phyloP scores from a whole-genome alignment of 2,888 invertebrate genomes.

The Punctoribates punctum region DNA sequence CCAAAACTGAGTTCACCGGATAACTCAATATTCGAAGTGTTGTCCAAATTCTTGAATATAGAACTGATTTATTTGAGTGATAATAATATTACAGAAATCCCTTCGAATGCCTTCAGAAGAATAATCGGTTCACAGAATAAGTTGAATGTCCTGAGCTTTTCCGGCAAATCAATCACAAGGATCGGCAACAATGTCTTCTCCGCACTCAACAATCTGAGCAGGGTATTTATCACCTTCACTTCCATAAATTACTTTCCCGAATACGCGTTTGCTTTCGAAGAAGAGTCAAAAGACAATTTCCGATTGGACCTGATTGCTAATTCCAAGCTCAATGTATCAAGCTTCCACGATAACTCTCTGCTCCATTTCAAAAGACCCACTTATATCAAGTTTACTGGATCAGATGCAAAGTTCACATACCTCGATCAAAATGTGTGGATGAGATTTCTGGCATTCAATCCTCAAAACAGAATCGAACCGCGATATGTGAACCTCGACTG shows the following conservation, averaged over 20 bases:
- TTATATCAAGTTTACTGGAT: too few species aligned
- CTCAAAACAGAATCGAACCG: neutral
- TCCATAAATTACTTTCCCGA: neutral
- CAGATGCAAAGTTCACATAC: too few species aligned
- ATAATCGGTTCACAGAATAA: neutral
- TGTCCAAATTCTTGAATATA: neutral
- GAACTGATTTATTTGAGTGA: neutral
- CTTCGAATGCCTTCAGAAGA: too few species aligned
- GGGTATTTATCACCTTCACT: neutral
- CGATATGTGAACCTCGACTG: neutral
- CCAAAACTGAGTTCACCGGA: neutral
- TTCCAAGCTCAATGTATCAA: neutral
- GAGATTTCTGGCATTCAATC: too few species aligned
- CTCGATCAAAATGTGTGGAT: too few species aligned
- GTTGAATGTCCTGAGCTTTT: neutral
- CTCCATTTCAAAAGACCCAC: too few species aligned
- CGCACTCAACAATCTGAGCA: neutral
- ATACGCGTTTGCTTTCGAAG: neutral
- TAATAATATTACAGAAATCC: neutral
- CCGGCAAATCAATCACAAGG: neutral
- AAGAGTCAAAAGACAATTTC: neutral
- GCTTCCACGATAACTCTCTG: neutral
- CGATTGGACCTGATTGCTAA: neutral
- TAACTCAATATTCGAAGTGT: neutral
- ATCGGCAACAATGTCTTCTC: neutral